Base-by-base conservation (phyloP, 2,888 invertebrate species). In the Calameuta pallipes region DNA sequence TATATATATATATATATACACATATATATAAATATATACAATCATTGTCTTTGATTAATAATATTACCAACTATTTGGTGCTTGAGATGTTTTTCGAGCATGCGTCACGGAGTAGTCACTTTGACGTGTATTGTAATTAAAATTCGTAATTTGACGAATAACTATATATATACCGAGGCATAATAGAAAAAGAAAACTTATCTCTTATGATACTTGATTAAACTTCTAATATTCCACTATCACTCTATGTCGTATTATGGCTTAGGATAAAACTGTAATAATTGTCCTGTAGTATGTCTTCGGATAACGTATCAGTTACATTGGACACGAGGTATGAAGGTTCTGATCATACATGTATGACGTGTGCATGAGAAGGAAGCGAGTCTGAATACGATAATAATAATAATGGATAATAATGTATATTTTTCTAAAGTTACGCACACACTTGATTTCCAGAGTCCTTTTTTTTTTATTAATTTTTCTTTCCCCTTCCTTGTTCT, bases 401-500 rank as follows among this genome's bases (percentile, higher is more conserved):
- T 78, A 74, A 30, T 13, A 36, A 36, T 36, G 36, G 36, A 36
- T 36, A 31, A 85, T 83, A 87, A 83, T 85, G 86, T 88, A 88
- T 88, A 88, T 88, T 88, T 88, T 88, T 88, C 83, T 87, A 87
- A 87, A 82, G 82, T 75, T 85, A 83, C 80, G 84, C 80, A 84
- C 78, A 85, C 82, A 85, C 84, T 56, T 56, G 56, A 23, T 56
- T 56, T 9, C 23, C 56, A 56, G 23, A 9, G 56, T 6, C 9
- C 23, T 6, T 23, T 56, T 23, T 6, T 83, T 56, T 56, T 23
- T 9, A 23, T 56, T 56, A 56, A 56, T 56, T 56, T 56, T 9
- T 23, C 9, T 56, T 23, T 56, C 2, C 81, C 74, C 75, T 83
- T 80, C 84, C 80, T 77, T 23, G 23, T 23, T 56, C 23, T 9